Percentiles rank a stretch among this genome's conserved stretches.
Conservation (phyloP, 2,888 invertebrate genomes). For the Conops quadrifasciatus region DNA sequence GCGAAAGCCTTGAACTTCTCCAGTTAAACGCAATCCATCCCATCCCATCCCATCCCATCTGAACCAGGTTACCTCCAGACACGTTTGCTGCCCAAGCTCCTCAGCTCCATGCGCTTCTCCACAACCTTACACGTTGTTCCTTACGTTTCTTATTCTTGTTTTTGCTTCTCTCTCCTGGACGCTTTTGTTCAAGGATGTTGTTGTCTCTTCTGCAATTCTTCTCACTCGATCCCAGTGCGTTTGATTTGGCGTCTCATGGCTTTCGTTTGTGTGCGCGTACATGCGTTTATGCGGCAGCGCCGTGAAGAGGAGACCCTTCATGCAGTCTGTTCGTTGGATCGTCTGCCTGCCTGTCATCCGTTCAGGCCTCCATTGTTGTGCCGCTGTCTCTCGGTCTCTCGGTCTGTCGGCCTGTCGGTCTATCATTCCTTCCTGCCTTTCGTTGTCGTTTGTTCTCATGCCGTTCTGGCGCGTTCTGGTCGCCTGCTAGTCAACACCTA, state of each 20-base stretch:
- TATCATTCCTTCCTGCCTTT: constrained; percentile 1
- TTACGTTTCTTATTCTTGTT: neutral
- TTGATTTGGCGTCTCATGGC: neutral
- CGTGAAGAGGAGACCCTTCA: no score
- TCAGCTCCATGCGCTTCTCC: neutral
- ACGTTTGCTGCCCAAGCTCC: neutral
- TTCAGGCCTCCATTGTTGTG: constrained; percentile 10
- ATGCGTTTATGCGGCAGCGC: no score
- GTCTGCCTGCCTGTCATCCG: constrained; percentile 16
- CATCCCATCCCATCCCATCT: no score
- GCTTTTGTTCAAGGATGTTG: neutral
- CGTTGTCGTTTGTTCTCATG: constrained; percentile 48
- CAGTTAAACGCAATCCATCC: neutral
- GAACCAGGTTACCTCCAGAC: no score
- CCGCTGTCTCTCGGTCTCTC: neutral
- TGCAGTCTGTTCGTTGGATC: no score
- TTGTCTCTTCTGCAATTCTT: neutral
- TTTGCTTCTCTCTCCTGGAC: constrained; percentile 3
- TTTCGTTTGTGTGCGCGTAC: neutral
- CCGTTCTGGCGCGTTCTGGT: constrained; percentile 52
- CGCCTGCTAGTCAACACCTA: constrained; percentile 64
- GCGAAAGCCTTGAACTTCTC: neutral
- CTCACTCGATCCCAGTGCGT: neutral
- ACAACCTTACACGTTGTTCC: neutral
- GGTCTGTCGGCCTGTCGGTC: neutral